Base-by-base conservation (phyloP, 1,140 invertebrate species). In the Cydia splendana region DNA sequence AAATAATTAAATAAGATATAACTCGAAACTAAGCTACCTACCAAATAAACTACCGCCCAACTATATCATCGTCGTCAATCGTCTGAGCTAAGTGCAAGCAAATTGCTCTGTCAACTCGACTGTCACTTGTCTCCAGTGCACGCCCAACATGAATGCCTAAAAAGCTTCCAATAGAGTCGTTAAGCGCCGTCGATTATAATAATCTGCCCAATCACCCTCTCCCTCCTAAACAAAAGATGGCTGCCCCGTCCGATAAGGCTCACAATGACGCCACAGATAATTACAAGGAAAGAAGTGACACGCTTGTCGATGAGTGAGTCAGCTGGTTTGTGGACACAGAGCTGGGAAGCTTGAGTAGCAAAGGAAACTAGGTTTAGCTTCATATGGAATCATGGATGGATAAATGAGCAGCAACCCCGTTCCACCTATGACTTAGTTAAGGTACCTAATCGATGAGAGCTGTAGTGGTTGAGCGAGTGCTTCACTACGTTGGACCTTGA, bases 291-390 rank as follows among this genome's bases (percentile, higher is more conserved):
- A 62, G 57, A 62, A 62, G 57, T 62, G 57, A 24, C 57, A 62
- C 20, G 57, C 57, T 62, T 62, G 57, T 62, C 57, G 57, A 62
- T 62, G 57, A 62, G 20, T 62, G 57, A 62, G 7, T 62, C 57
- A 62, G 57, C 57, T 62, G 7, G 20, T 62, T 62, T 62, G 57
- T 24, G 57, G 57, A 62, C 20, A 62, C 10, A 62, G 1, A 24
- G 20, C 0, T 5, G 6, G 57, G 20, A 12, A 24, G 9, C 2
- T 12, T 62, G 57, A 7, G 6, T n/a, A 53, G 6, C 51, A 53
- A 53, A 0, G 38, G 20, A 24, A 24, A 20, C 53, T 18, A 18
- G n/a, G 18, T 18, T 18, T 57, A n/a, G n/a, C 4, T 7, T 7
- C 1, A n/a, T 53, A 57, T 18, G 1, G 13, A 48, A 48, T 48